These are phyloP conservation scores for Lepidurus arcticus DNA, from an alignment of 1,140 invertebrate genomes.

Conservation along the genomic window DNA sequence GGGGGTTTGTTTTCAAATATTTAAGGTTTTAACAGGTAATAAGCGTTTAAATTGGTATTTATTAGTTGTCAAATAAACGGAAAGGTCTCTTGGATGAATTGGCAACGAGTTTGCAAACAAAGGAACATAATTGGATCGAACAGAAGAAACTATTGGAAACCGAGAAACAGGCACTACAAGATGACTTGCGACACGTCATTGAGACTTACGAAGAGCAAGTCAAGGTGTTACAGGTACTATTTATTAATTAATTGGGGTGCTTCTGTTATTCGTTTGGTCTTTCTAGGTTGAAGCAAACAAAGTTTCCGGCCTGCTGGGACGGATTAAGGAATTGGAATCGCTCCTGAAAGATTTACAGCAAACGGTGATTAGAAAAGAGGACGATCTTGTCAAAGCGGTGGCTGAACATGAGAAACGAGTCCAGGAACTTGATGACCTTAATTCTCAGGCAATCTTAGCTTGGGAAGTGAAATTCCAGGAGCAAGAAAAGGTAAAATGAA, in stretches of 20 bases:
- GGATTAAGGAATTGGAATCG: constrained; percentile 40
- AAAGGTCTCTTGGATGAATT: constrained; percentile 48
- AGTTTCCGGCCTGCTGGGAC: constrained; percentile 39
- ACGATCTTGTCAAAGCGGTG: constrained; percentile 42
- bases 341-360: constrained; percentile 41
- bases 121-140: constrained; percentile 40
- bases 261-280: constrained; percentile 28
- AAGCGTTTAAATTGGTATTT: background rate
- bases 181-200: background rate
- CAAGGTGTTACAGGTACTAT: background rate
- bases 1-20: background rate
- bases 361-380: constrained; percentile 43
- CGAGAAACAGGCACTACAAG: background rate
- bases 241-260: background rate
- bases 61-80: constrained; percentile 34
- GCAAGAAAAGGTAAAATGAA: background rate
- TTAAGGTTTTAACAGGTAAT: too few relatives aligned
- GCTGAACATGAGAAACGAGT: constrained; percentile 36
- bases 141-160: background rate
- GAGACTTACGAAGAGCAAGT: constrained; percentile 4
- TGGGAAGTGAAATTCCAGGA: background rate
- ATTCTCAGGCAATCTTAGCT: background rate
- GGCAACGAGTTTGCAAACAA: constrained; percentile 47
- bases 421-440: constrained; percentile 2
- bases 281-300: background rate